Base-by-base conservation (phyloP, 2,888 invertebrate genomes). In the Nyleta sp. region DNA sequence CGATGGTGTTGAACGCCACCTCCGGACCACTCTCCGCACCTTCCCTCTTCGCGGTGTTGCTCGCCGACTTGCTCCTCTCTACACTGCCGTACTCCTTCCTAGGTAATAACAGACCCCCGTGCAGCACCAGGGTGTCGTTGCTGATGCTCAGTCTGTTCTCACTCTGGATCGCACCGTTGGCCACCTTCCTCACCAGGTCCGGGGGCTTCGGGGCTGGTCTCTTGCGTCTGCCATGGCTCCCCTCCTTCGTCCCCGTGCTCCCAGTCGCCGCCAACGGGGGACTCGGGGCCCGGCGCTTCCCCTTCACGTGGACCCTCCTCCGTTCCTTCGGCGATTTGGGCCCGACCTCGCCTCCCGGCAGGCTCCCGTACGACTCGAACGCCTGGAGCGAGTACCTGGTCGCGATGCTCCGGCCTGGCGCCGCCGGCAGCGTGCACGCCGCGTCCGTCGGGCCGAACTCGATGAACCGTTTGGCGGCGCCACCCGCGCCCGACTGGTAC, bases 201-300 rank as follows among this genome's bases (percentile, higher is more conserved):
- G 93, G 93, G 1, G 93, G 93, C 76, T 91, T 92, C 4, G 94
- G 93, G 1, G 94, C 94, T 15, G 91, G 92, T 78, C 93, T 90
- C 84, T 91, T 91, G 72, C 90, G 85, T 71, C 87, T 84, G 13
- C 73, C 81, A 35, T 53, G 67, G 40, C n/a, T 35, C 60, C 79
- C 79, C 31, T 76, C 35, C 78, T 81, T 82, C 91, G 89, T 46
- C 78, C 81, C 82, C 91, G 89, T 4, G 2, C n/a, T 17, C 0
- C 28, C 84, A 24, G 82, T 80, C 15, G 82, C 86, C 59, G 81
- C 81, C 15, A 38, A 46, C 13, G 95, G 95, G 4, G 95, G 95
- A 80, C 92, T 93, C 0, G 95, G 95, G 0, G 95, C 95, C 85
- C 93, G 93, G 55, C 95, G 91, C 88, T 96, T 96, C 20, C 95